Conservation (phyloP, 2,888 invertebrate species). For the Drepanosiphum platanoidis region DNA sequence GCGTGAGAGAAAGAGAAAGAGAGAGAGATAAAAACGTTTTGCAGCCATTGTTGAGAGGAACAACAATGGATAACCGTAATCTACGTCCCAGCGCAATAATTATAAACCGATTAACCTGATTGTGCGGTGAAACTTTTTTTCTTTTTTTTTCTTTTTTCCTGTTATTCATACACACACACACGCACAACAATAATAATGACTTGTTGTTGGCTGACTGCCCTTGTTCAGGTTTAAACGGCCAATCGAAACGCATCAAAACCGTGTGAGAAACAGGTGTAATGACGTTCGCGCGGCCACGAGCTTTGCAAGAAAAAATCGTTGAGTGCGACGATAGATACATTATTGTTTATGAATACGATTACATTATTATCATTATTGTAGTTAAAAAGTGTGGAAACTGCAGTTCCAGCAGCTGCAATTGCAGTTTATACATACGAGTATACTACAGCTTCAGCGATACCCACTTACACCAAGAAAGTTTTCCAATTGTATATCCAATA, state of each 20-base stretch:
- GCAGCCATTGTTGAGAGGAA: constrained; percentile 56
- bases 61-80: constrained; percentile 61
- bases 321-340: not conserved
- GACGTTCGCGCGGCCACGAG: not conserved
- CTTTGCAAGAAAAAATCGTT: not conserved
- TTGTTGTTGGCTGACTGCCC: constrained; percentile 50
- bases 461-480: no score
- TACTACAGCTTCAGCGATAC: no score
- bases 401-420: no score
- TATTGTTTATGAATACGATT: no score
- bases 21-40: constrained; percentile 40
- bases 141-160: constrained; percentile 47
- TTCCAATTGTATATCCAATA: no score
- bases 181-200: constrained; percentile 42
- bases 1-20: not conserved
- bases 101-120: constrained; percentile 62
- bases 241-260: constrained; percentile 48
- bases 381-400: not conserved
- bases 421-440: no score
- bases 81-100: constrained; percentile 50
- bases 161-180: not conserved
- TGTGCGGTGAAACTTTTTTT: constrained; percentile 60
- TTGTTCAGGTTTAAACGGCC: constrained; percentile 43
- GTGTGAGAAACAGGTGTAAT: constrained; percentile 43
- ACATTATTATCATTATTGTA: not conserved